Evolutionary conservation across 2,888 invertebrate species (phyloP), one percentile per base, ranked within the genome.

Genomic region (Parnassius apollo): DNA sequence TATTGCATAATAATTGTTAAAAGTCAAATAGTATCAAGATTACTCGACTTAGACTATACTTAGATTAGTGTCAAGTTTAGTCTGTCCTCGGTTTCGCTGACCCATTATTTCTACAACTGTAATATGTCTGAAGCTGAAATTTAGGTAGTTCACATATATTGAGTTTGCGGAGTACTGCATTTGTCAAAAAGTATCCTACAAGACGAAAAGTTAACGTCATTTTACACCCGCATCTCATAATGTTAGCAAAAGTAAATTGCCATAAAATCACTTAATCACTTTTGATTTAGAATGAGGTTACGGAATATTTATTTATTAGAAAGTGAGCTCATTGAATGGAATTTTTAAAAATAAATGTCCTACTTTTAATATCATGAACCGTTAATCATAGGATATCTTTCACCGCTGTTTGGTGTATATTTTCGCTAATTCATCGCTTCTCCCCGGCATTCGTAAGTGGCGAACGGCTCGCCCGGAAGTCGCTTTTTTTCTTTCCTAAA

Each of bases 361-460:
- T 61, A 42, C 54, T 58, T 61, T 60, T 61, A 64, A 48, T 25
- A 53, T 42, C 49, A 53, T 53, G 42, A 57, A 57, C 48, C 45
- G 60, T 60, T 64, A 52, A 64, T 64, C 64, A 49, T 49, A 45
- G 48, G 60, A 64, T 64, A 60, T 53, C 64, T 60, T 60, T 57
- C 49, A 57, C 18, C 11, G 57, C 11, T 11, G 59, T 18, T 10
- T 58, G 52, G 61, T 52, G 59, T 57, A 56, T 71, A 69, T 72
- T 75, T 77, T 75, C 66, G 76, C 78, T 72, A 76, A 78, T 83
- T 88, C 86, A 86, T 82, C 83, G 70, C 66, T 69, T 75, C 73
- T 74, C 68, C 71, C 68, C 70, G 77, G 78, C 78, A 78, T 78
- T 81, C 82, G 76, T 89, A 87, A 90, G 91, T 88, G 88, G 80